phyloP scores from a whole-genome alignment of 2,113 vertebrate genomes.

The Hassar affinis region DNA sequence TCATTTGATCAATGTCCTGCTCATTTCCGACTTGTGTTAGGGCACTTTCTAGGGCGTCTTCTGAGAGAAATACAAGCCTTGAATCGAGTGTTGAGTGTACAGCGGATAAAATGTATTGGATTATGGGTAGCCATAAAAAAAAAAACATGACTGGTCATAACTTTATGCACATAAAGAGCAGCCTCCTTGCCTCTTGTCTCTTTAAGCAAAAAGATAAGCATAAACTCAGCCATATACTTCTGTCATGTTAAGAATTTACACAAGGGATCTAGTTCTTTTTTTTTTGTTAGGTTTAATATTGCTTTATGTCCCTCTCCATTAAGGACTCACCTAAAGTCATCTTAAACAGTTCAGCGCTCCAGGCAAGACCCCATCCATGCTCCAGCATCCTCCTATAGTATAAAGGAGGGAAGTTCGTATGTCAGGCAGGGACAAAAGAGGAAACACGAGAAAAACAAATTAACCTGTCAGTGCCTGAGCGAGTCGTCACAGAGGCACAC shows the following conservation, averaged over 20 bases:
- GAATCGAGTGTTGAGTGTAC: not conserved
- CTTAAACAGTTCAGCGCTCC: conserved; percentile 28
- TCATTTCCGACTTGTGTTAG: conserved; percentile 39
- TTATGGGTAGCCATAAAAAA: not conserved
- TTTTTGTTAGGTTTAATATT: not conserved
- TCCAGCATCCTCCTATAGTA: conserved; percentile 40
- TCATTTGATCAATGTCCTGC: conserved; percentile 63
- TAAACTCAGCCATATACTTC: not conserved
- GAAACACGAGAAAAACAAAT: conserved; percentile 45
- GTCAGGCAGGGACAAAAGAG: conserved; percentile 40
- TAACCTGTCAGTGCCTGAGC: conserved; percentile 46
- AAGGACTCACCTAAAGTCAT: conserved; percentile 12
- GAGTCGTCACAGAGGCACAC: conserved; percentile 19
- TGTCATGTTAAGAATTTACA: not conserved
- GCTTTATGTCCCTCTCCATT: too few relatives aligned
- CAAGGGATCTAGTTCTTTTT: not conserved
- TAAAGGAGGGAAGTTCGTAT: conserved; percentile 36
- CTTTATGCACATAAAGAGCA: not conserved
- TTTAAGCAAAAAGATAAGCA: not conserved
- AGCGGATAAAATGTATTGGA: not conserved
- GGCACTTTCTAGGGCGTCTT: not conserved
- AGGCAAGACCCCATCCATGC: conserved; percentile 21
- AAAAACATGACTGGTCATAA: not conserved
- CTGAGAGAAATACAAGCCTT: not conserved
- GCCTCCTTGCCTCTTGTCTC: not conserved